phyloP scores from a whole-genome alignment of 2,797 vertebrate species.

The Poecile montanus region DNA sequence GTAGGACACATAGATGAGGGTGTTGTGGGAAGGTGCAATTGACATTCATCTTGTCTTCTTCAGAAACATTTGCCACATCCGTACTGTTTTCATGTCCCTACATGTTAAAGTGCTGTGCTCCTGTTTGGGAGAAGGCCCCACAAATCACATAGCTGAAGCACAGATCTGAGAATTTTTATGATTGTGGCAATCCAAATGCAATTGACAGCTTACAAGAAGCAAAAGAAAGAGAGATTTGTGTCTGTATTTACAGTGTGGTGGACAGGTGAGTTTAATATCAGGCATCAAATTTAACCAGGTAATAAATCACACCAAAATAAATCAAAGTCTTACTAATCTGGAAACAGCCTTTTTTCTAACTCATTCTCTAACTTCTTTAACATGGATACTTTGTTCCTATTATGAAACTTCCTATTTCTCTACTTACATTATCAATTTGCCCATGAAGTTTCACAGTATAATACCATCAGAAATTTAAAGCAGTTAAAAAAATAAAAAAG shows the following conservation, averaged over 20 bases:
- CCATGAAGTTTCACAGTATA: not conserved
- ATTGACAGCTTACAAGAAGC: not conserved
- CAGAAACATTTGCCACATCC: not conserved
- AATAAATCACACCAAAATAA: slow-evolving; percentile 22
- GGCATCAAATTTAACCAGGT: not conserved
- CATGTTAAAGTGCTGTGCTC: not conserved
- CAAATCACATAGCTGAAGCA: not conserved
- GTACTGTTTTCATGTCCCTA: not conserved
- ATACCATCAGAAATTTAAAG: not conserved
- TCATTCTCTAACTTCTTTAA: not conserved
- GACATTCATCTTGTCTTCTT: not conserved
- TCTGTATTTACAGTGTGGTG: not conserved
- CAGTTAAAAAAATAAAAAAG: not conserved
- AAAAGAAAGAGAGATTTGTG: slow-evolving; percentile 15
- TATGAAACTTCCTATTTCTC: not conserved
- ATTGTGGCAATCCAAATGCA: not conserved
- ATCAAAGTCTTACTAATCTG: not conserved
- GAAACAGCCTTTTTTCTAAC: not conserved
- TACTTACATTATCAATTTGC: slow-evolving; percentile 7
- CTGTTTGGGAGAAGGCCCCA: not conserved
- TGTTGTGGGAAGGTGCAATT: not conserved
- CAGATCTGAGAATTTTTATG: not conserved
- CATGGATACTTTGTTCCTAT: not conserved
- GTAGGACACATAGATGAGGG: not conserved
- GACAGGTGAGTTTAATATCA: not conserved